Conservation (phyloP, 2,888 invertebrate species). For the Eutolmus rufibarbis region DNA sequence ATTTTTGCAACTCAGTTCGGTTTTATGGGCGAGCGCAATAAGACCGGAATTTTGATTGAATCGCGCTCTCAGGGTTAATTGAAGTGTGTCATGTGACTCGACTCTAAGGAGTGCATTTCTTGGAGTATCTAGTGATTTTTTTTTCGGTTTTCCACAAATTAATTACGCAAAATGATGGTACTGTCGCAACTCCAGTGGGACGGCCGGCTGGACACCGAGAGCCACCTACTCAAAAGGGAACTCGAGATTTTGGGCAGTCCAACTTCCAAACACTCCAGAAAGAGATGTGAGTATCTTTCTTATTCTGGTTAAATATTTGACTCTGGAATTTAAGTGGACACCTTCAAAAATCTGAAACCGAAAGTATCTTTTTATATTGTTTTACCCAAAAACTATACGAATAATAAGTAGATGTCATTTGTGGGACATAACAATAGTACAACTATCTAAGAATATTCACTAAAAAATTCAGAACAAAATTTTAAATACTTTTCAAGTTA, state of each 20-base stretch:
- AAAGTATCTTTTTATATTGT: too few relatives aligned
- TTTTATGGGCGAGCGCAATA: constrained; percentile 33
- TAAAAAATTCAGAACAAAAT: too few relatives aligned
- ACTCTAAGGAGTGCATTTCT: background rate
- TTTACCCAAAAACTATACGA: too few relatives aligned
- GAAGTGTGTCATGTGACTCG: background rate
- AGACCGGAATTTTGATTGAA: constrained; percentile 20
- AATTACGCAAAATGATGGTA: constrained; percentile 50
- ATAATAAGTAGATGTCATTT: too few relatives aligned
- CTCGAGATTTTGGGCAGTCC: constrained; percentile 32
- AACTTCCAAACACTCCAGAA: background rate
- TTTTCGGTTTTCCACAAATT: background rate
- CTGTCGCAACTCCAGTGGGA: constrained; percentile 50
- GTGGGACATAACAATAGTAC: too few relatives aligned
- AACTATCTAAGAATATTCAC: too few relatives aligned
- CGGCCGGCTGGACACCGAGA: constrained; percentile 21
- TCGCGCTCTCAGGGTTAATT: background rate
- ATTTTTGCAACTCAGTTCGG: constrained; percentile 37
- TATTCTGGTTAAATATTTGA: background rate
- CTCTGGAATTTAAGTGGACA: background rate
- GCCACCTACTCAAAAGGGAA: constrained; percentile 28
- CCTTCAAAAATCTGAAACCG: background rate
- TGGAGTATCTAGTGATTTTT: background rate
- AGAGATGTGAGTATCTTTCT: constrained; percentile 9
- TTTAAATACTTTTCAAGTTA: too few relatives aligned